Evolutionary conservation across 2,888 invertebrate genomes (phyloP).

Genomic region (Drosophila leonis): DNA sequence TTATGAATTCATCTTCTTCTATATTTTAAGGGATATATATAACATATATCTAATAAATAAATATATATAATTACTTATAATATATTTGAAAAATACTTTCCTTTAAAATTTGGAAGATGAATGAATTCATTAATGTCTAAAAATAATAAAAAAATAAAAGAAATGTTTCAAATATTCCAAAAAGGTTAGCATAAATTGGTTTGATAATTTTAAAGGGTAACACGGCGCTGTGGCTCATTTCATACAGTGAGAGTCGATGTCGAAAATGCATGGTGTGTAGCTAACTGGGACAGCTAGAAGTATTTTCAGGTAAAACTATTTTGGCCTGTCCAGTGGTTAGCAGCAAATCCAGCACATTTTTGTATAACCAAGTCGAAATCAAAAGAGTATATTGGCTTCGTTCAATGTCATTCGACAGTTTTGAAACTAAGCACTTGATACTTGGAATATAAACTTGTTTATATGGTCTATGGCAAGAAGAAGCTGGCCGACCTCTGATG

Average conservation of each 20-base stretch:
- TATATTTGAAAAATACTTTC: no score
- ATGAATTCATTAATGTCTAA: no score
- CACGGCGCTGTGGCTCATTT: no score
- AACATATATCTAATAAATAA: no score
- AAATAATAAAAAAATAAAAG: no score
- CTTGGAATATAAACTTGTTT: background rate
- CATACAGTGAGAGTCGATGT: background rate
- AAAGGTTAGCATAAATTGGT: background rate
- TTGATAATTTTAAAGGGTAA: background rate
- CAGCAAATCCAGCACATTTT: slow-evolving; percentile 30
- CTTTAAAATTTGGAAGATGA: no score
- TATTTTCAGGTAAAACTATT: slow-evolving; percentile 13
- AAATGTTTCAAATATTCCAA: no score
- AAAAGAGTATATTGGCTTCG: background rate
- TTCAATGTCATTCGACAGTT: background rate
- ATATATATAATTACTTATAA: no score
- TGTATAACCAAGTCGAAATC: background rate
- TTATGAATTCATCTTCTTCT: no score
- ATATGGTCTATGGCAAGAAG: background rate
- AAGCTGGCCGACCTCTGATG: background rate
- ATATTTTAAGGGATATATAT: no score
- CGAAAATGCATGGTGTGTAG: background rate
- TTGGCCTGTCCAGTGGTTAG: slow-evolving; percentile 43
- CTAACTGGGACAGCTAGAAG: slow-evolving; percentile 15
- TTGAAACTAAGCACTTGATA: background rate